phyloP scores from a whole-genome alignment of 23 tunicate genomes.

The Ascidia mentula region DNA sequence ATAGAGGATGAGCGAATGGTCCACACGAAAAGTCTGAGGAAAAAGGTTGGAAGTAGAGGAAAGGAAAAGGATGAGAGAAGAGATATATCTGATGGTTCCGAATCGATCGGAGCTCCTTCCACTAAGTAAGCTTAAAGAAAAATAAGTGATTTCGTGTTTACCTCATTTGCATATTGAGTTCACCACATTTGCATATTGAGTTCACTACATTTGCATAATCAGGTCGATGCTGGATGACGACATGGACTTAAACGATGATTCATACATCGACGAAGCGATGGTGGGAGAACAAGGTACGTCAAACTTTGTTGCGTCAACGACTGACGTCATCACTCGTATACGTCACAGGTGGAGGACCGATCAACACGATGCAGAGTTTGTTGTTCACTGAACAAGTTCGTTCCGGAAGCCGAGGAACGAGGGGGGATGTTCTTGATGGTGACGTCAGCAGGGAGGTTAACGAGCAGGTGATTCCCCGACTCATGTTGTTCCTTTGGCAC shows the following conservation, averaged over 20 bases:
- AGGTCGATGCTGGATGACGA: constrained; percentile 70
- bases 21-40: constrained; percentile 61
- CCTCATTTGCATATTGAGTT: too few species aligned
- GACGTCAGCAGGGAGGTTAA: constrained; percentile 21
- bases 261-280: constrained; percentile 70
- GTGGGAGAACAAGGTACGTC: constrained; percentile 42
- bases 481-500: too few species aligned
- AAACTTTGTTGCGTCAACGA: neutral
- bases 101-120: constrained; percentile 82
- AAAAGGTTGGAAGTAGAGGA: constrained; percentile 24
- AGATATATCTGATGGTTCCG: constrained; percentile 45
- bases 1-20: constrained; percentile 77
- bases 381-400: constrained; percentile 72
- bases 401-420: constrained; percentile 60
- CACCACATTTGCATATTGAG: too few species aligned
- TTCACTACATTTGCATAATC: neutral
- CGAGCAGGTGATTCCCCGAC: too few species aligned
- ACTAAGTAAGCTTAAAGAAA: constrained; percentile 83
- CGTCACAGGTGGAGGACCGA: constrained; percentile 35
- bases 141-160: too few species aligned
- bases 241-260: constrained; percentile 44
- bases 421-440: constrained; percentile 58
- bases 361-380: constrained; percentile 91
- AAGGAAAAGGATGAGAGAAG: constrained; percentile 42
- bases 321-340: neutral